Evolutionary conservation across 2,113 vertebrate species (phyloP).

Genomic region (Neogale vison): DNA sequence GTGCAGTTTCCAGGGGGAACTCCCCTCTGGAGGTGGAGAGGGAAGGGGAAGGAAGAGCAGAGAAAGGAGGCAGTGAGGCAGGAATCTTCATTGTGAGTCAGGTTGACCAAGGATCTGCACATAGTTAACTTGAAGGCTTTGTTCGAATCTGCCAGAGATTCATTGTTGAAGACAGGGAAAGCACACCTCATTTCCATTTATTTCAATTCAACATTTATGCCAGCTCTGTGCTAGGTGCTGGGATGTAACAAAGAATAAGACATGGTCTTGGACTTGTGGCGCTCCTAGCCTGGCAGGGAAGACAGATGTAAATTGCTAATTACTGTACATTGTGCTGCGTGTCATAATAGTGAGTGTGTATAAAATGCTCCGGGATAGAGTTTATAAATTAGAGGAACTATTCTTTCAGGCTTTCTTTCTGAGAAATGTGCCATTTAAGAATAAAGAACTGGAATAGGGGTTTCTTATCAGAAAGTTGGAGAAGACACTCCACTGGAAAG

Average conservation of each 20-base stretch:
- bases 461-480: conserved; percentile 43
- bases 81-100: not conserved
- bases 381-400: conserved; percentile 36
- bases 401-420: conserved; percentile 29
- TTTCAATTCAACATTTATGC: conserved; percentile 51
- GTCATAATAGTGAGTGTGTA: conserved; percentile 35
- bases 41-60: conserved; percentile 56
- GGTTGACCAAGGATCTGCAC: conserved; percentile 10
- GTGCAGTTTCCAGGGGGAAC: conserved; percentile 65
- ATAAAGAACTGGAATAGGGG: conserved; percentile 19
- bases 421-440: conserved; percentile 54
- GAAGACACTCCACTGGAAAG: not conserved
- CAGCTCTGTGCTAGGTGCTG: conserved; percentile 28
- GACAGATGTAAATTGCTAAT: conserved; percentile 64
- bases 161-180: conserved; percentile 50
- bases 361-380: not conserved
- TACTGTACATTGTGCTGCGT: conserved; percentile 4
- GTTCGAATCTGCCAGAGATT: conserved; percentile 31
- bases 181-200: conserved; percentile 58
- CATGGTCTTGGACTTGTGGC: not conserved
- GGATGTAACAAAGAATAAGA: conserved; percentile 39
- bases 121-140: not conserved
- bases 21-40: conserved; percentile 64
- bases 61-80: conserved; percentile 52
- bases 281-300: conserved; percentile 16